These are phyloP conservation scores for Aporrectodea caliginosa DNA, from an alignment of 1,140 invertebrate genomes.

Conservation along the genomic window DNA sequence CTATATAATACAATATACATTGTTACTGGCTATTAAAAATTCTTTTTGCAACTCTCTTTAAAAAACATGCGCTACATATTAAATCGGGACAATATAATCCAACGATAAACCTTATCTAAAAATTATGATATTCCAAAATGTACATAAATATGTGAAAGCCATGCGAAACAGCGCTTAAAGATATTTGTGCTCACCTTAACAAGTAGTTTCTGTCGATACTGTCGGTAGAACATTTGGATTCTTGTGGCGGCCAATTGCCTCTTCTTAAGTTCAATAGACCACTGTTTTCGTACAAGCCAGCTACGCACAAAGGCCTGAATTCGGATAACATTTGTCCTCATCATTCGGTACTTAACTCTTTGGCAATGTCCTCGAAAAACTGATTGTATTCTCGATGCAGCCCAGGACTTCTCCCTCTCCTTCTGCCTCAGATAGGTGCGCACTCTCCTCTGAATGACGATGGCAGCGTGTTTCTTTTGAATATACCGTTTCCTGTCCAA, in stretches of 20 bases:
- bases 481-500: slow-evolving; percentile 20
- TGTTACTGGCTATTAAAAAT: too few species aligned
- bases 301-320: slow-evolving; percentile 37
- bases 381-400: not conserved
- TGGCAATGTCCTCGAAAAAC: not conserved
- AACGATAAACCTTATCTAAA: too few species aligned
- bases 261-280: slow-evolving; percentile 21
- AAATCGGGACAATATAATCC: too few species aligned
- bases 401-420: not conserved
- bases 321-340: not conserved
- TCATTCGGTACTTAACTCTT: not conserved
- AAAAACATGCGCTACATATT: too few species aligned
- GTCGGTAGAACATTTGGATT: slow-evolving; percentile 5
- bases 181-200: not conserved
- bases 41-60: too few species aligned
- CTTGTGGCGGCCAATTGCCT: slow-evolving; percentile 24
- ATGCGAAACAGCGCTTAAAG: not conserved
- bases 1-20: too few species aligned
- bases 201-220: not conserved
- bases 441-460: slow-evolving; percentile 31
- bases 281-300: slow-evolving; percentile 35
- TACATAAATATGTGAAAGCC: too few species aligned
- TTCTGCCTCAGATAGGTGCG: not conserved
- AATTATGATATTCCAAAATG: too few species aligned
- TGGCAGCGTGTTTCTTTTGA: slow-evolving; percentile 34